A percentile compares a stretch with the other conserved stretches of the same genome.
Evolutionary conservation across 2,113 vertebrate genomes (phyloP).

Genomic region (Phalacrocorax brasilianus): DNA sequence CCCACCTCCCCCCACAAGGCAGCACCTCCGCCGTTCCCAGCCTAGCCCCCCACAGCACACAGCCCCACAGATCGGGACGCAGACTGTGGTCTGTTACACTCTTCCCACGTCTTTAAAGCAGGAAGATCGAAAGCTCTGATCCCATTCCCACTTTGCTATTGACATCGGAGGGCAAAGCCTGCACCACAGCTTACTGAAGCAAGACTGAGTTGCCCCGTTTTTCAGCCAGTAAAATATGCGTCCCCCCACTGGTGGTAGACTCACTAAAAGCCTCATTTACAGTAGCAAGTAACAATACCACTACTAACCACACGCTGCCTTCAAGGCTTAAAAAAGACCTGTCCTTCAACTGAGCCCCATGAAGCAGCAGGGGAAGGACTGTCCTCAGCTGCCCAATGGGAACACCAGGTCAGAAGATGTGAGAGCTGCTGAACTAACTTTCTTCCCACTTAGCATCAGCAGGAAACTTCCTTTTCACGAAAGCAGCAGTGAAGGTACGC

Average conservation of each 20-base stretch:
- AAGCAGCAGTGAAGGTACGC: neutral
- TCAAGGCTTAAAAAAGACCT: neutral
- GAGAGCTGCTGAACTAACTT: neutral
- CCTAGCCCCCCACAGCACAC: neutral
- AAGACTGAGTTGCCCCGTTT: neutral
- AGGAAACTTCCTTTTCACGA: neutral
- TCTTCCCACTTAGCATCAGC: neutral
- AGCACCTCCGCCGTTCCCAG: accelerated
- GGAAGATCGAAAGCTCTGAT: neutral
- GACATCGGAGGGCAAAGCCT: neutral
- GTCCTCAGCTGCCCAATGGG: neutral
- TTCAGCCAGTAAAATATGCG: neutral
- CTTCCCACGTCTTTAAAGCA: neutral
- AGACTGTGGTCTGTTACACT: neutral
- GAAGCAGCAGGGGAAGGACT: neutral
- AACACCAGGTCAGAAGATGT: neutral
- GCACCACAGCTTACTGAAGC: neutral
- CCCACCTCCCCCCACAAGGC: neutral
- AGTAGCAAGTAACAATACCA: neutral
- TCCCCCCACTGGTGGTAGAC: neutral
- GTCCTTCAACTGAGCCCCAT: neutral
- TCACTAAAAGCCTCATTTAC: neutral
- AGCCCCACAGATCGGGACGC: neutral
- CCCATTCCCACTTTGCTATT: neutral
- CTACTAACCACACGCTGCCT: neutral